Conservation (phyloP, 2,113 vertebrate species). For the Varanus komodoensis region DNA sequence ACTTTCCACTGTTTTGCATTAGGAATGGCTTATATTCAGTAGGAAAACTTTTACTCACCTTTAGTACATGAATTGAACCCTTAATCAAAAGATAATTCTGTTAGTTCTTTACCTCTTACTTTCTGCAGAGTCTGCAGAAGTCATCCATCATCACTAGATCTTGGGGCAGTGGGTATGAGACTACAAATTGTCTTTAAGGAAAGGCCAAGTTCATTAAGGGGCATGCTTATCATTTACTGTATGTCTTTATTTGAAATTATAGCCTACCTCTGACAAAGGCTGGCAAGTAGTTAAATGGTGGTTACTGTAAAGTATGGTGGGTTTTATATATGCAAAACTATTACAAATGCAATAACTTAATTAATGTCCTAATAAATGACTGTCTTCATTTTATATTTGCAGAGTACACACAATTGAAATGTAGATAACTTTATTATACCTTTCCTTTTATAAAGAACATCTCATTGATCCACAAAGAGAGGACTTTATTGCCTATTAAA, state of each 20-base stretch:
- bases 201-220: neutral
- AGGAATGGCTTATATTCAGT: too few relatives aligned
- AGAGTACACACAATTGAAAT: neutral
- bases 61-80: neutral
- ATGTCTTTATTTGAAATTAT: neutral
- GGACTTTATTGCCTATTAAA: neutral
- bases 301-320: neutral
- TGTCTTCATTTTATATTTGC: constrained; percentile 1
- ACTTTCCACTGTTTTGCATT: too few relatives aligned
- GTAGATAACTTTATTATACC: neutral
- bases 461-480: neutral
- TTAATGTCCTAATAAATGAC: neutral
- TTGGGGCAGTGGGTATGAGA: neutral
- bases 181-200: neutral
- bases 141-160: neutral
- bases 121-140: neutral
- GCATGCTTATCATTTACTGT: neutral
- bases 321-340: neutral
- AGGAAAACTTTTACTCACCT: too few relatives aligned
- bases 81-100: too few relatives aligned
- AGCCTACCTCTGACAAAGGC: neutral
- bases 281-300: neutral
- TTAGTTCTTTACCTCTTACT: neutral
- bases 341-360: neutral
- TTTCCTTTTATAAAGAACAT: neutral